Base-by-base conservation (phyloP, 2,113 vertebrate genomes). In the Stegastes partitus region DNA sequence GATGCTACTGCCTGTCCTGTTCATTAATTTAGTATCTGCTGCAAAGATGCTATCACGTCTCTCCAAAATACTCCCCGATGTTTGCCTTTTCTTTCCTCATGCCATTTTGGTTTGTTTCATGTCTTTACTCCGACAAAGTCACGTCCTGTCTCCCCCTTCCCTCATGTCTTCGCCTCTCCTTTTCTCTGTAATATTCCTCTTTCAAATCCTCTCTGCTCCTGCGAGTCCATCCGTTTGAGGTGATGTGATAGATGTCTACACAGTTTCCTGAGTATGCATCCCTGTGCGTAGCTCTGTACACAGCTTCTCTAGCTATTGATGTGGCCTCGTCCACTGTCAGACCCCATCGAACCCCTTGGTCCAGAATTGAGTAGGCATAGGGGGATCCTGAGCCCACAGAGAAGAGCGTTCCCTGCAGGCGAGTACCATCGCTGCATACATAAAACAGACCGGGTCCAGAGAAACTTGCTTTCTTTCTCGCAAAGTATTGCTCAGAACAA, bases 301-400 rank as follows among this genome's bases (percentile, higher is more conserved):
- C 97, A 0, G 96, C 96, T 2, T 94, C 82, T 49, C 95, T 92
- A 47, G 96, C 96, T 42, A 97, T 83, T 0, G 83, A 50, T 0
- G 93, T 91, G 25, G 96, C 96, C 77, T 96, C 94, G 0, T 84
- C 87, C 26, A 89, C 78, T 12, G 86, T 91, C 92, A 97, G 90
- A 59, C 93, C 93, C 44, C 94, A 95, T 25, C 25, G 87, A 77
- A 96, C 94, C 21, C 89, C 82, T 0, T 90, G 89, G 81, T 97
- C 96, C 34, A 97, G 83, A 62, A 97, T 92, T 0, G 95, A 95
- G 45, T 96, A 96, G 59, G 96, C 96, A 0, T 97, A 97, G 0
- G 96, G 96, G 0, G 96, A 97, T 1, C 96, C 96, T 0, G 96
- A 97, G 21, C 96, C 96, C 68, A 97, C 96, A 0, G 96, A 96